Percentiles rank a stretch among this genome's conserved stretches.
These are phyloP conservation scores for Luperina nickerlii DNA, from an alignment of 2,888 invertebrate species.

Conservation along the genomic window DNA sequence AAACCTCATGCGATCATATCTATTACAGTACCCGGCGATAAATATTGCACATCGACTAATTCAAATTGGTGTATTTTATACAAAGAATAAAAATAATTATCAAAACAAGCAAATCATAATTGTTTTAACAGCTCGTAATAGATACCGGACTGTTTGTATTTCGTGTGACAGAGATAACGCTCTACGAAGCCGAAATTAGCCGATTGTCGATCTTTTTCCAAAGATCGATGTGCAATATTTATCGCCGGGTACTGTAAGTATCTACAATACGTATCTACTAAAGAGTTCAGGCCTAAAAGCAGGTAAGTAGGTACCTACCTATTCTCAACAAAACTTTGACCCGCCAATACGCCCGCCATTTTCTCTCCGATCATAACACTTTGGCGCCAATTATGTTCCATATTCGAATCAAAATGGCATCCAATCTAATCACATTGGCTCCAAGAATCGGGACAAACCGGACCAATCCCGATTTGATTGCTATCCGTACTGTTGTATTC, in stretches of 20 bases:
- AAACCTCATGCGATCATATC: not conserved
- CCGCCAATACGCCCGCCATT: slow-evolving; percentile 18
- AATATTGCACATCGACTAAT: too few relatives aligned
- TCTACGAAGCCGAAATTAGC: too few relatives aligned
- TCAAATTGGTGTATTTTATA: too few relatives aligned
- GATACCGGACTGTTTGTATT: too few relatives aligned
- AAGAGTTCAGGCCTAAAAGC: not conserved
- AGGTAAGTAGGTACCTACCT: not conserved
- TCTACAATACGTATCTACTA: not conserved
- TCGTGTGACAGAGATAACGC: too few relatives aligned
- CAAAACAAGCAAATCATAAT: too few relatives aligned
- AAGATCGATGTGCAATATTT: too few relatives aligned
- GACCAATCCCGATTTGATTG: slow-evolving; percentile 64
- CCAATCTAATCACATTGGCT: slow-evolving; percentile 65
- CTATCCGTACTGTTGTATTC: slow-evolving; percentile 63
- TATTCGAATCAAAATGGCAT: slow-evolving; percentile 58
- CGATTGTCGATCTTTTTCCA: too few relatives aligned
- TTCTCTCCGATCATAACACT: slow-evolving; percentile 42
- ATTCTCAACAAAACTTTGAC: not conserved
- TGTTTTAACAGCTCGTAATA: too few relatives aligned
- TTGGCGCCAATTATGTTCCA: slow-evolving; percentile 54
- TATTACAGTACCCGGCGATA: too few relatives aligned
- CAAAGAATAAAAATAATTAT: too few relatives aligned
- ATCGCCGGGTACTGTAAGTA: too few relatives aligned
- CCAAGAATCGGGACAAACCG: slow-evolving; percentile 50